Conservation (phyloP, 1,140 invertebrate genomes). For the Drosophila neocordata region DNA sequence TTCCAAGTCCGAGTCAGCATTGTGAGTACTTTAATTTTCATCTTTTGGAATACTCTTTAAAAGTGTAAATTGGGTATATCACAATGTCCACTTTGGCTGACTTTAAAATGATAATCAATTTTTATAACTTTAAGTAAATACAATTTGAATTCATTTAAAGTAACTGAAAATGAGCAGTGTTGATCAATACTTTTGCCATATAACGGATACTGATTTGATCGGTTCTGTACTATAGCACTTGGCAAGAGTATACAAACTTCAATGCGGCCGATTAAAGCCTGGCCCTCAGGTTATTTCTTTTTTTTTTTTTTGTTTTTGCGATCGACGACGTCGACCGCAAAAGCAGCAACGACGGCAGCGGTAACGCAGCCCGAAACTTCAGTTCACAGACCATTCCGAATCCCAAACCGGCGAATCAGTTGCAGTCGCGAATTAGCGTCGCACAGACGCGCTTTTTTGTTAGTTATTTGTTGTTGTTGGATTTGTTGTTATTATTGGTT, state of each 20-base stretch:
- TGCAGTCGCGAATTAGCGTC: constrained; percentile 77
- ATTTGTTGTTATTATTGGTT: constrained; percentile 8
- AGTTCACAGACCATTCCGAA: constrained; percentile 44
- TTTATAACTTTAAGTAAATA: no score
- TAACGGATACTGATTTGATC: no score
- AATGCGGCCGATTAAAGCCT: no score
- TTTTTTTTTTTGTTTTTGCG: not conserved
- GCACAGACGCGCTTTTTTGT: constrained; percentile 59
- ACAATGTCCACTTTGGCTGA: no score
- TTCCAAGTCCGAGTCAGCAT: constrained; percentile 7
- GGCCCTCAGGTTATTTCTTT: not conserved
- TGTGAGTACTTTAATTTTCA: constrained; percentile 9
- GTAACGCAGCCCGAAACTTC: constrained; percentile 13
- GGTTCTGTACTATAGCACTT: no score
- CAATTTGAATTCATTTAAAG: no score
- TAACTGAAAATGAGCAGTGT: no score
- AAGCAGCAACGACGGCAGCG: constrained; percentile 19
- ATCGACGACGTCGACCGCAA: constrained; percentile 1
- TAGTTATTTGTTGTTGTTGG: not conserved
- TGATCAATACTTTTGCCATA: no score
- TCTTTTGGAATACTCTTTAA: constrained; percentile 3
- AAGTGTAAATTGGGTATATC: not conserved
- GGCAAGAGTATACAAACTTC: no score
- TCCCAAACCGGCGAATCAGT: constrained; percentile 59
- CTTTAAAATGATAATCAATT: no score